phyloP scores from a whole-genome alignment of 2,113 vertebrate species.

The Osmerus mordax region DNA sequence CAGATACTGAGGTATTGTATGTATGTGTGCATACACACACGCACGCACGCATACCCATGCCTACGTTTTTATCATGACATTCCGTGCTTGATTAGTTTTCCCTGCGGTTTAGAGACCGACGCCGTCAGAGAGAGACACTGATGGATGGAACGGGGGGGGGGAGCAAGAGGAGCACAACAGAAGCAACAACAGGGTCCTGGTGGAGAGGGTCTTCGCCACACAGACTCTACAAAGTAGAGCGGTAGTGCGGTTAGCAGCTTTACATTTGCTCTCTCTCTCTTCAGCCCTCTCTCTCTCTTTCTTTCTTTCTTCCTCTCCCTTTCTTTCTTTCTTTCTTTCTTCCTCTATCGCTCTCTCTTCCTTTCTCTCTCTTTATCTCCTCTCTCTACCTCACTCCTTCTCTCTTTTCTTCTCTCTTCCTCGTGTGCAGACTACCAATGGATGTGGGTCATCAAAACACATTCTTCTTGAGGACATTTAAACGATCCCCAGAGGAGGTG shows the following conservation, averaged over 20 bases:
- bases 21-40: background rate
- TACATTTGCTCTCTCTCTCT: background rate
- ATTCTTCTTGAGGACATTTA: constrained; percentile 22
- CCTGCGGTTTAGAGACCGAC: too few species aligned
- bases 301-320: background rate
- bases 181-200: too few species aligned
- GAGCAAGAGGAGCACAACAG: too few species aligned
- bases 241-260: background rate
- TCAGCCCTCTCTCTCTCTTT: background rate
- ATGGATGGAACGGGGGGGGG: too few species aligned
- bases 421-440: constrained; percentile 1
- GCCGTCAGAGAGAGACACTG: too few species aligned
- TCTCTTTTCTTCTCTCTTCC: background rate
- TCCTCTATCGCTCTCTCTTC: background rate
- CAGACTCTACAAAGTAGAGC: too few species aligned
- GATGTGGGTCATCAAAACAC: constrained; percentile 14
- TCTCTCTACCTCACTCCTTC: background rate
- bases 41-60: constrained; percentile 19
- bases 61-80: background rate
- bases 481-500: background rate
- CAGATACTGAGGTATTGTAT: background rate
- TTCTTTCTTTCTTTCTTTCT: background rate
- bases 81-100: too few species aligned
- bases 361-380: background rate
- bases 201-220: too few species aligned